A percentile compares a stretch with the other conserved stretches of the same genome.
Conservation (phyloP, 2,888 invertebrate species). For the Oscheius onirici region DNA sequence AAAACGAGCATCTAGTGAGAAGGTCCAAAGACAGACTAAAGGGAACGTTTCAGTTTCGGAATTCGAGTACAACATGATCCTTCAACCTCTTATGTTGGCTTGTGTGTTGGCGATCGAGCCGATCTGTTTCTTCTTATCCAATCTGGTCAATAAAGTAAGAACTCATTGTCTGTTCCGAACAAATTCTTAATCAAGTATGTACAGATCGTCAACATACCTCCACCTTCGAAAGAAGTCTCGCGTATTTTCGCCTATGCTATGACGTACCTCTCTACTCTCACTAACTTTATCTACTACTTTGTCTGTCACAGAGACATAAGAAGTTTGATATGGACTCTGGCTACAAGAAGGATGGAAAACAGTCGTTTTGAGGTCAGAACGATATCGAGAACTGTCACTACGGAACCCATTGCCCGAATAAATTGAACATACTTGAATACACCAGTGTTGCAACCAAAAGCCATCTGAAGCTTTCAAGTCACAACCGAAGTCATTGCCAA, state of each 20-base stretch:
- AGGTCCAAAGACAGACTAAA: too few relatives aligned
- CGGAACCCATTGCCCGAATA: background rate
- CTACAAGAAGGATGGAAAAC: background rate
- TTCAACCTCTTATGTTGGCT: conserved; percentile 13
- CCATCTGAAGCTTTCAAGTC: background rate
- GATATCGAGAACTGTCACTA: background rate
- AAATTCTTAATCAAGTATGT: background rate
- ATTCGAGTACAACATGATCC: background rate
- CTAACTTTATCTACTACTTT: conserved; percentile 6
- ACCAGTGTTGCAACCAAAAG: too few relatives aligned
- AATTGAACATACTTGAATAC: too few relatives aligned
- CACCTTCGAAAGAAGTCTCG: too few relatives aligned
- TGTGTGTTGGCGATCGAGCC: background rate
- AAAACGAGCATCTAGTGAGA: background rate
- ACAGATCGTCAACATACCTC: background rate
- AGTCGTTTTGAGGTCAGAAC: background rate
- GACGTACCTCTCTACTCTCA: conserved; percentile 9
- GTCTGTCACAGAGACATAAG: conserved; percentile 12
- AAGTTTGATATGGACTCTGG: background rate
- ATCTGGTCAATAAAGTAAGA: background rate
- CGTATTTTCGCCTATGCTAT: conserved; percentile 7
- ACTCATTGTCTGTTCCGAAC: background rate
- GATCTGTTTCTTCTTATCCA: background rate
- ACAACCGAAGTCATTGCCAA: background rate
- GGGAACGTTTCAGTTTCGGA: conserved; percentile 15